Conservation (phyloP, 30 jellyfish, hydroid and myxozoan genomes). For the Aurelia sp. region DNA sequence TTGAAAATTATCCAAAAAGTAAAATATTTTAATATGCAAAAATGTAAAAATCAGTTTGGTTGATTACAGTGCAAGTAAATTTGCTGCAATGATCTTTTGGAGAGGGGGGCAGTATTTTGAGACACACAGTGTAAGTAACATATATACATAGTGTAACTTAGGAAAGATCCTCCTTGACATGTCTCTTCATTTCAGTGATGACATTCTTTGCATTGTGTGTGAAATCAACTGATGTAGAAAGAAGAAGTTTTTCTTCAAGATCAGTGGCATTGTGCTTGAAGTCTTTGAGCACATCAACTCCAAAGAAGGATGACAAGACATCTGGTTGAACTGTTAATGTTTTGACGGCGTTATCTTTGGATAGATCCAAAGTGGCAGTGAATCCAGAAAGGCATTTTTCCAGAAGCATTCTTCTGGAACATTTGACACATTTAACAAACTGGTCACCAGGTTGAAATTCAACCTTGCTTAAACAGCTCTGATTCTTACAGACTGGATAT, state of each 20-base stretch:
- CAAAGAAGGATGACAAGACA: slow-evolving; percentile 4
- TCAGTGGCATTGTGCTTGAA: not conserved
- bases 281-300: slow-evolving; percentile 6
- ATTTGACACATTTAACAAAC: not conserved
- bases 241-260: slow-evolving; percentile 8
- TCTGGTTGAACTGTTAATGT: slow-evolving; percentile 8
- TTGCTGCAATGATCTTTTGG: no score
- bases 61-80: no score
- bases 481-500: not conserved
- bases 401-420: not conserved
- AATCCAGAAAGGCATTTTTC: not conserved
- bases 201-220: slow-evolving; percentile 3
- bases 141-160: not conserved
- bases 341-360: not conserved
- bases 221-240: slow-evolving; percentile 5
- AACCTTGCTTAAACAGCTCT: not conserved
- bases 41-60: no score
- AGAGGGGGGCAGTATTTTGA: no score
- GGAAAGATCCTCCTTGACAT: not conserved
- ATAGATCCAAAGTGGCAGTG: not conserved
- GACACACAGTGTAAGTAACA: no score
- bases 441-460: not conserved
- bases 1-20: no score
- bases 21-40: no score
- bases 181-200: not conserved